Conservation (phyloP, 2,888 invertebrate genomes). For the Taenaris catops region DNA sequence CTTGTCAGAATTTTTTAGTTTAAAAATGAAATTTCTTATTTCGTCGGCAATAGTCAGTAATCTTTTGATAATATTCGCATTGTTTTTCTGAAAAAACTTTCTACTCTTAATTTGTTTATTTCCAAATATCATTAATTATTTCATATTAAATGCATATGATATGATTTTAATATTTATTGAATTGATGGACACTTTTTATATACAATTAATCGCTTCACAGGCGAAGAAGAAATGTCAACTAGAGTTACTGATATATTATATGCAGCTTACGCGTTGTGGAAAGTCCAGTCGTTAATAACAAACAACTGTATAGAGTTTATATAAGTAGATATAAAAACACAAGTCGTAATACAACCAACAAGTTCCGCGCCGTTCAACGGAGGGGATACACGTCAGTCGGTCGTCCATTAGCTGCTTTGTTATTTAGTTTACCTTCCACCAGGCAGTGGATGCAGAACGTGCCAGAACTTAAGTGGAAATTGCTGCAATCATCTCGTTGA, state of each 20-base stretch:
- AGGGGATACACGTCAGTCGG: conserved; percentile 42
- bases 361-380: conserved; percentile 52
- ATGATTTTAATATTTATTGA: no score
- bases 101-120: no score
- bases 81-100: no score
- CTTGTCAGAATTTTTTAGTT: no score
- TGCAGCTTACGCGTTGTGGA: conserved; percentile 6
- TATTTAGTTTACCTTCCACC: conserved; percentile 26
- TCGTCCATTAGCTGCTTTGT: conserved; percentile 22
- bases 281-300: conserved; percentile 16
- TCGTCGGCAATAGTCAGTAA: no score
- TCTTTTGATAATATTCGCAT: no score
- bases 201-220: no score
- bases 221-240: no score
- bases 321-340: conserved; percentile 37
- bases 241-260: neutral
- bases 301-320: conserved; percentile 9
- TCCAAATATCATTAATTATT: no score
- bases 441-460: conserved; percentile 54
- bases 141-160: no score
- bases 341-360: conserved; percentile 39
- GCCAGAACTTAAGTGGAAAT: conserved; percentile 58
- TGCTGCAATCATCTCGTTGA: conserved; percentile 75
- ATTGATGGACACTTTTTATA: no score
- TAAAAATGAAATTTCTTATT: no score